These are phyloP conservation scores for Urocynchramus pylzowi DNA, from an alignment of 2,113 vertebrate species.

Conservation along the genomic window DNA sequence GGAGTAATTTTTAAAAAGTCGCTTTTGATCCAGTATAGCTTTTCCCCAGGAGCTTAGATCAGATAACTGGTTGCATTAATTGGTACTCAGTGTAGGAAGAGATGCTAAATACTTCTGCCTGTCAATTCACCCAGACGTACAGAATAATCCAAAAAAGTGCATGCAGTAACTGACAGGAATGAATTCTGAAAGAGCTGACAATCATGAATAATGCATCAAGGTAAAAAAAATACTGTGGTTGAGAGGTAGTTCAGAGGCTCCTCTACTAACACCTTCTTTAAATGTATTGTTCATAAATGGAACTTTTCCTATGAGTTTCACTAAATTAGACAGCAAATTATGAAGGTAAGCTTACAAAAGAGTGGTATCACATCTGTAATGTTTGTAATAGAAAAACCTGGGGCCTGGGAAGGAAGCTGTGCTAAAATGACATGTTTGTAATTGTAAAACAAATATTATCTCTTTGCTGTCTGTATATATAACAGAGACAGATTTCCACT, in stretches of 20 bases:
- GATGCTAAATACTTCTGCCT: conserved; percentile 41
- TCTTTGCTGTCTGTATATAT: neutral
- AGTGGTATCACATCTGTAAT: neutral
- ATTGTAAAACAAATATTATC: neutral
- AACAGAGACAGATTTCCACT: neutral
- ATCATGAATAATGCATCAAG: conserved; percentile 53
- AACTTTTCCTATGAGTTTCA: neutral
- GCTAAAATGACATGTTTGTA: neutral
- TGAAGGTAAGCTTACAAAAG: neutral
- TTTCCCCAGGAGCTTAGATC: conserved; percentile 21
- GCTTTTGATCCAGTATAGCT: conserved; percentile 9
- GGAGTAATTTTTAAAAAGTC: neutral
- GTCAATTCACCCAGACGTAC: conserved; percentile 31
- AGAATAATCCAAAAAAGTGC: conserved; percentile 21
- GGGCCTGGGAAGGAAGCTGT: neutral
- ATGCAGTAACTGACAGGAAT: conserved; percentile 18
- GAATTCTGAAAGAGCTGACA: conserved; percentile 19
- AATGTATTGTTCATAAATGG: neutral
- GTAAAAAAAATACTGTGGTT: neutral
- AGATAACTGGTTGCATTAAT: conserved; percentile 50
- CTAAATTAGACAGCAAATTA: neutral
- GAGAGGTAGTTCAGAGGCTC: conserved; percentile 9
- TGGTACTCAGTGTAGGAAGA: conserved; percentile 24
- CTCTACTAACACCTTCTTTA: conserved; percentile 21
- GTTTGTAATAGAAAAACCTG: neutral